These are phyloP conservation scores for Apolygus lucorum DNA, from an alignment of 1,140 invertebrate genomes.

Conservation along the genomic window DNA sequence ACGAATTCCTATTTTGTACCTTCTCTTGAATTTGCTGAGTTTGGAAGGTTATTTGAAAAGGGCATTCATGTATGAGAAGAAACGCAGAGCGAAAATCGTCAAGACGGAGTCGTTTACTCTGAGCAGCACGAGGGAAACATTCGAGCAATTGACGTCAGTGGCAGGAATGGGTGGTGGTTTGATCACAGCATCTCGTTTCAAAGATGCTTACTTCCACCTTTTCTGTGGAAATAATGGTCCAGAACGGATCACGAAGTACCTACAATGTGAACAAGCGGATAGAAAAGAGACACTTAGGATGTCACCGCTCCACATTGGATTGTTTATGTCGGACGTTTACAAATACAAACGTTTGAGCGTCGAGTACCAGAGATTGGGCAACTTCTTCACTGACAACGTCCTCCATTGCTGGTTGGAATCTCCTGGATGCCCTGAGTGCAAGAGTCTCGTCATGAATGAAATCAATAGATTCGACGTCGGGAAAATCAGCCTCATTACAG, in stretches of 20 bases:
- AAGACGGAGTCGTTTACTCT: background rate
- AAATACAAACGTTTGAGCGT: too few relatives aligned
- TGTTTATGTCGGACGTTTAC: too few relatives aligned
- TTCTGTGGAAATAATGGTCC: too few relatives aligned
- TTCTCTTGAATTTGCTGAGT: background rate
- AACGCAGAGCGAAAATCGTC: background rate
- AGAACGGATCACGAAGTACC: too few relatives aligned
- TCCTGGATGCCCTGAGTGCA: background rate
- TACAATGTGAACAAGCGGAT: too few relatives aligned
- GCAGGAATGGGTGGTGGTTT: too few relatives aligned
- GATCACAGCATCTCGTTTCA: too few relatives aligned
- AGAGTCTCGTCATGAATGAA: too few relatives aligned
- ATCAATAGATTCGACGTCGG: too few relatives aligned
- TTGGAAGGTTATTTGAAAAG: background rate
- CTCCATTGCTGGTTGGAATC: background rate
- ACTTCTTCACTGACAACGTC: background rate
- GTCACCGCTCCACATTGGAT: background rate
- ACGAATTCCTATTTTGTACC: background rate
- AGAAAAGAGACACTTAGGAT: background rate
- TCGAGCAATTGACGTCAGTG: background rate
- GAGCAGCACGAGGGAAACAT: background rate
- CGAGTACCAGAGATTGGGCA: background rate
- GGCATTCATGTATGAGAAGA: background rate
- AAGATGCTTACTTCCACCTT: too few relatives aligned
- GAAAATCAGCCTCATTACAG: too few relatives aligned